These are phyloP conservation scores for Vespertilio murinus DNA, from an alignment of 2,797 vertebrate genomes.

Conservation along the genomic window DNA sequence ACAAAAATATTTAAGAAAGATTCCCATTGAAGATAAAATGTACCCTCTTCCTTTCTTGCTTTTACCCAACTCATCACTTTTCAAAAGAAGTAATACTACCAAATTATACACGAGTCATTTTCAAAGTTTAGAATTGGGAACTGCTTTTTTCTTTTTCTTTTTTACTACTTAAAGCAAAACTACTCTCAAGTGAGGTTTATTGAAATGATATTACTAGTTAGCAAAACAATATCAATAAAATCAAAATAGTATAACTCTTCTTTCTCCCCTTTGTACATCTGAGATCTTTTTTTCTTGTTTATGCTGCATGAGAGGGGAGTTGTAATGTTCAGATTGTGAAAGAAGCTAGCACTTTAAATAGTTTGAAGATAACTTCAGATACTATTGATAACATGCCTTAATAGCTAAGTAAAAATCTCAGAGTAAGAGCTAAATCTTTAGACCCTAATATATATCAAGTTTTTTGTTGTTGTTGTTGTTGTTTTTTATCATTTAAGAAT, in stretches of 20 bases:
- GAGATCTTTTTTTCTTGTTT: conserved; percentile 2
- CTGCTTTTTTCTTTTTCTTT: conserved; percentile 17
- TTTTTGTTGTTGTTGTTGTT: not conserved
- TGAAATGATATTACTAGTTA: not conserved
- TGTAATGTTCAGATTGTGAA: not conserved
- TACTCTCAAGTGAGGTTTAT: not conserved
- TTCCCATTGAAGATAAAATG: not conserved
- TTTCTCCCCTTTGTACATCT: conserved; percentile 7
- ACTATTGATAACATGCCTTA: conserved; percentile 58
- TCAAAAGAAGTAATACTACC: not conserved
- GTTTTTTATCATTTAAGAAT: not conserved
- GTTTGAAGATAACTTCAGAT: conserved; percentile 39
- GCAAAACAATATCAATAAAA: not conserved
- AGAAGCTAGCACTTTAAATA: conserved; percentile 44
- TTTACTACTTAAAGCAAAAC: conserved; percentile 54
- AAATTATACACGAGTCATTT: conserved; percentile 1
- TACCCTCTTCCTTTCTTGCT: not conserved
- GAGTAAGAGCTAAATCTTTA: conserved; percentile 30
- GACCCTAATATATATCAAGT: not conserved
- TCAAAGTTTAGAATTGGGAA: not conserved
- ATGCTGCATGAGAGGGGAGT: conserved; percentile 29
- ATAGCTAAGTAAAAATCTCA: conserved; percentile 10
- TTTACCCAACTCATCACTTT: conserved; percentile 1
- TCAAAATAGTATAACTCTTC: not conserved
- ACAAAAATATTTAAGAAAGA: conserved; percentile 3